Percentiles rank a stretch among this genome's conserved stretches.
Conservation (phyloP, 2,888 invertebrate species). For the Sipha maydis region DNA sequence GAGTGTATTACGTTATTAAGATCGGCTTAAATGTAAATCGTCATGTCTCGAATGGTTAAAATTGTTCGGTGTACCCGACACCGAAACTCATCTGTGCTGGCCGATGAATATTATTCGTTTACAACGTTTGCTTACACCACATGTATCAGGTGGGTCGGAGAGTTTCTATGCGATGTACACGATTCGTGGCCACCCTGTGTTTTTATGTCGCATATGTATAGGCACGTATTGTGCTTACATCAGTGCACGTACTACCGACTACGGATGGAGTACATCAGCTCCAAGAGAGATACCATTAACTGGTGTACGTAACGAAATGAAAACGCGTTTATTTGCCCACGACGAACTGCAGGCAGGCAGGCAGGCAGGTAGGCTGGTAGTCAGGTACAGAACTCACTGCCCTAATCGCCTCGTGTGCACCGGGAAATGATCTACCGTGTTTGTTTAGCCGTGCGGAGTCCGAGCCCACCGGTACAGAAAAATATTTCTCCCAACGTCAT, state of each 20-base stretch:
- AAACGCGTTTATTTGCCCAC: not conserved
- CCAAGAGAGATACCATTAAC: too few species aligned
- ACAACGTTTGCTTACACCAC: not conserved
- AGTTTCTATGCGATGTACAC: not conserved
- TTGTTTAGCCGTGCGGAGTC: not conserved
- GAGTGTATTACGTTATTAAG: not conserved
- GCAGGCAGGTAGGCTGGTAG: too few species aligned
- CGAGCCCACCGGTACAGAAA: not conserved
- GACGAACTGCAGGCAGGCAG: not conserved
- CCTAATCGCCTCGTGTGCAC: not conserved
- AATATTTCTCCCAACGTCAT: conserved; percentile 3
- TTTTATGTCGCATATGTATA: not conserved
- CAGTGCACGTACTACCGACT: too few species aligned
- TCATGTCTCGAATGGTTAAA: too few species aligned
- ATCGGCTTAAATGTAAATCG: too few species aligned
- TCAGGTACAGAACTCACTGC: too few species aligned
- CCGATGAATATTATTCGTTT: too few species aligned
- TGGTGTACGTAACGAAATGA: not conserved
- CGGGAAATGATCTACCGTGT: not conserved
- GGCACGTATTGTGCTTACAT: too few species aligned
- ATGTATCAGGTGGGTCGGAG: not conserved
- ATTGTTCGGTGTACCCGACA: not conserved
- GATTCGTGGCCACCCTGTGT: not conserved
- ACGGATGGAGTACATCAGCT: too few species aligned
- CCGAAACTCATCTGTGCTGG: not conserved